These are phyloP conservation scores for Heloderma charlesbogerti DNA, from an alignment of 2,113 vertebrate species.

Conservation along the genomic window DNA sequence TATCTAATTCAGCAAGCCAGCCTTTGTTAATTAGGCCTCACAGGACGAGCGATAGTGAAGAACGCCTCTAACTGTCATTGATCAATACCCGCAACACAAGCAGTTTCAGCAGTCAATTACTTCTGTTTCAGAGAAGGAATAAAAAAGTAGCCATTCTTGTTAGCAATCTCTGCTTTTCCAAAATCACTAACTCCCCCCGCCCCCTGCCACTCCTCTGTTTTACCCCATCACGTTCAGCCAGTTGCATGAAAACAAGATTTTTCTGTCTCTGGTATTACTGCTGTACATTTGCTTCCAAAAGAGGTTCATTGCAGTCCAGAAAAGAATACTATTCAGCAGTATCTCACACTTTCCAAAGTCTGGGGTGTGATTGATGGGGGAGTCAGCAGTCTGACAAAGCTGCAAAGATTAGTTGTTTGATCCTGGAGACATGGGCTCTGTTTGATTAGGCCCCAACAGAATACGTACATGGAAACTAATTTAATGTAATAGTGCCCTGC, in stretches of 20 bases:
- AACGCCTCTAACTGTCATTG: constrained; percentile 69
- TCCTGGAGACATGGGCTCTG: constrained; percentile 6
- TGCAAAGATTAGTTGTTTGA: constrained; percentile 35
- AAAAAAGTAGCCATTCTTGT: constrained; percentile 53
- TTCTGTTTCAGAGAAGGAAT: constrained; percentile 59
- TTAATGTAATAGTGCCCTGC: constrained; percentile 19
- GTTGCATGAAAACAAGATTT: constrained; percentile 38
- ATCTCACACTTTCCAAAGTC: constrained; percentile 10
- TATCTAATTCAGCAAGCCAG: constrained; percentile 84
- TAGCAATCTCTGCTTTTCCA: constrained; percentile 48
- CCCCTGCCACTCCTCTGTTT: not conserved
- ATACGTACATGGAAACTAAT: constrained; percentile 28
- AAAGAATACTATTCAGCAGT: not conserved
- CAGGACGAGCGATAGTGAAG: constrained; percentile 66
- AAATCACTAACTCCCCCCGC: constrained; percentile 7
- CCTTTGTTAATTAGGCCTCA: constrained; percentile 83
- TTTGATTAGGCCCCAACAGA: constrained; percentile 52
- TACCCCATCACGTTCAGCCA: constrained; percentile 3
- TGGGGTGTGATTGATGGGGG: constrained; percentile 8
- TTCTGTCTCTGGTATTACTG: not conserved
- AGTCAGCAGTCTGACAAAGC: accelerated
- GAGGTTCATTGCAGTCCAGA: not conserved
- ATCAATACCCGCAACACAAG: constrained; percentile 73
- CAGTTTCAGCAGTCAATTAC: constrained; percentile 72
- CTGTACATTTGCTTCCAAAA: not conserved